Evolutionary conservation across 2,113 vertebrate species (phyloP).

Genomic region (Oryzias javanicus): DNA sequence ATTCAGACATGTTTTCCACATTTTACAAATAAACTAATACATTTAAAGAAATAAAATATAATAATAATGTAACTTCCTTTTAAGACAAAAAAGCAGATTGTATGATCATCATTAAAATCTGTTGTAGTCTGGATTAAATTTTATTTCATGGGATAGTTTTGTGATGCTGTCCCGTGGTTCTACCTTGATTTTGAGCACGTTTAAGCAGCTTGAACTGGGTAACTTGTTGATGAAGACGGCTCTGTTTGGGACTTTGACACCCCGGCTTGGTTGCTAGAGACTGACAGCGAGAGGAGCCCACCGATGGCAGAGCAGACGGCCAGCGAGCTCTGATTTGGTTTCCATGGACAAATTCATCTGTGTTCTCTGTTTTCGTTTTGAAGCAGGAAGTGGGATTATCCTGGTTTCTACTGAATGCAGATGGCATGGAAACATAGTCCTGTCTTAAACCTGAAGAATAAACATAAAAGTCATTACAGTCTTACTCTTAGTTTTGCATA

Average conservation of each 20-base stretch:
- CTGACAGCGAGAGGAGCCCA: constrained; percentile 22
- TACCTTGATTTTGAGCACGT: constrained; percentile 76
- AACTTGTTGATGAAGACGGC: constrained; percentile 72
- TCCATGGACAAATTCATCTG: constrained; percentile 1
- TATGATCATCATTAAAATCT: too few species aligned
- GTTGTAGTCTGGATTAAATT: too few species aligned
- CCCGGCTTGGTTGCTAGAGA: constrained; percentile 42
- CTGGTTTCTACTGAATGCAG: constrained; percentile 56
- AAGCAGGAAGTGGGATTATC: constrained; percentile 67
- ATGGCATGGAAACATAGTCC: constrained; percentile 75
- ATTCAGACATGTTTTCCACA: neutral
- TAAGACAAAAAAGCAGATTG: too few species aligned
- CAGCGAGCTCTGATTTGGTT: neutral
- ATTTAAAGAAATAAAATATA: too few species aligned
- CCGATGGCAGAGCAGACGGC: neutral
- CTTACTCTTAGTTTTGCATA: neutral
- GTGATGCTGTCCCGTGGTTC: neutral
- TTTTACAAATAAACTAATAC: too few species aligned
- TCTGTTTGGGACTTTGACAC: constrained; percentile 49
- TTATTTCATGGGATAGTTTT: too few species aligned
- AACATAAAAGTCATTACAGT: neutral
- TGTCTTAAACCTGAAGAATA: constrained; percentile 77
- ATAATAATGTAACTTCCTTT: too few species aligned
- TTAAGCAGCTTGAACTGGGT: constrained; percentile 79
- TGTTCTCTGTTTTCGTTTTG: constrained; percentile 70